These are phyloP conservation scores for Opisthocomus hoazin DNA, from an alignment of 2,113 vertebrate species.

Conservation along the genomic window DNA sequence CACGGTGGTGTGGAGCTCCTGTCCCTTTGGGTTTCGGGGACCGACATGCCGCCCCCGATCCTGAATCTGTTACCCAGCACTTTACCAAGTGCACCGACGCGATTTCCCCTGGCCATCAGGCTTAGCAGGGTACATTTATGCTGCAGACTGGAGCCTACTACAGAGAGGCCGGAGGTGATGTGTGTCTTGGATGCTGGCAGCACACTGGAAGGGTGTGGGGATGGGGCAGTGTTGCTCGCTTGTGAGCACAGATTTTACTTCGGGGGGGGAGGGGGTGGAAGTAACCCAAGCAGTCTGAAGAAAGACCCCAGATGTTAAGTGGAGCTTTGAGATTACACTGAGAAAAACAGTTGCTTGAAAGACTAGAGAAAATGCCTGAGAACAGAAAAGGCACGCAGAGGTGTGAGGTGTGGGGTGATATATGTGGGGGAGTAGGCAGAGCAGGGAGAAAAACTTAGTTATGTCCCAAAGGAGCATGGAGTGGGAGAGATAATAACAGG, in stretches of 20 bases:
- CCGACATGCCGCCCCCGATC: rapidly evolving
- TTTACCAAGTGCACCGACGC: rapidly evolving
- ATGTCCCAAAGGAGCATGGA: background rate
- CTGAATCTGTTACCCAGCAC: background rate
- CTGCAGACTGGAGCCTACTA: background rate
- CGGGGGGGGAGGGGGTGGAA: background rate
- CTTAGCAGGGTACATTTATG: background rate
- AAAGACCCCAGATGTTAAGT: background rate
- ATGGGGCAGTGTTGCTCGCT: background rate
- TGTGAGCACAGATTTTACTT: background rate
- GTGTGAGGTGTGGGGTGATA: background rate
- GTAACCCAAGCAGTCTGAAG: background rate
- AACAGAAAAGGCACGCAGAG: background rate
- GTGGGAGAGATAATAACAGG: slow-evolving; percentile 27
- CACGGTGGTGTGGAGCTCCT: background rate
- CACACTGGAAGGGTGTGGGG: background rate
- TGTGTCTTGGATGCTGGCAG: background rate
- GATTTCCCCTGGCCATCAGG: background rate
- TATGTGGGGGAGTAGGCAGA: background rate
- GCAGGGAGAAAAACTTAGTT: background rate
- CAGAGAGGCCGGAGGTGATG: background rate
- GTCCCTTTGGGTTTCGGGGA: rapidly evolving
- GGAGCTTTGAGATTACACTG: background rate
- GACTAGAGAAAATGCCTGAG: background rate
- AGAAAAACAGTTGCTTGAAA: background rate